Conservation (phyloP, 2,797 vertebrate genomes). For the Cryptoprocta ferox region DNA sequence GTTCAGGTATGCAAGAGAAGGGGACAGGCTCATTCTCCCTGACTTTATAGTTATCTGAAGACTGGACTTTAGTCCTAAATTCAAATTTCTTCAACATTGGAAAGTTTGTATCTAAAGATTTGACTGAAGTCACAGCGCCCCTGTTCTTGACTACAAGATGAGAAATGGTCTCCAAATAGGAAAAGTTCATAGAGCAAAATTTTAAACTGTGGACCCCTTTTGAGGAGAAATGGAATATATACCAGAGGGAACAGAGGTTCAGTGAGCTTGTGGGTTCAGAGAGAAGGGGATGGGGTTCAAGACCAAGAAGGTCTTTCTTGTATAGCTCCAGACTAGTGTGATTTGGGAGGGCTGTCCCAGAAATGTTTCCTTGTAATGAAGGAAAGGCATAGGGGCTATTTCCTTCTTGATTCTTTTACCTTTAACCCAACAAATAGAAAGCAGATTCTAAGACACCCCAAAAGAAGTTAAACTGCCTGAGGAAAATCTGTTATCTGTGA, state of each 20-base stretch:
- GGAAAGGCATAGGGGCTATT: background rate
- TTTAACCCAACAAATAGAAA: background rate
- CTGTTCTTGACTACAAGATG: background rate
- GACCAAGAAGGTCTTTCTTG: background rate
- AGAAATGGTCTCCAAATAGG: background rate
- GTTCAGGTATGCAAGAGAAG: background rate
- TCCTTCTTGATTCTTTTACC: background rate
- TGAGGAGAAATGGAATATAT: background rate
- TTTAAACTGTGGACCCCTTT: background rate
- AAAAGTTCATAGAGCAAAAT: background rate
- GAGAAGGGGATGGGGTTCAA: background rate
- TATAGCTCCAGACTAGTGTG: background rate
- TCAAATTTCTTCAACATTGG: background rate
- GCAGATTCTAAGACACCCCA: background rate
- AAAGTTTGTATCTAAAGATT: background rate
- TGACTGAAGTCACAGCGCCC: background rate
- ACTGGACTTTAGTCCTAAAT: background rate
- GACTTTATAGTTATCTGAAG: background rate
- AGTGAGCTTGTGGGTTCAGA: background rate
- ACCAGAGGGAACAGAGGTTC: background rate
- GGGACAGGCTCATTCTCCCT: background rate
- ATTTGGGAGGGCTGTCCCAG: background rate
- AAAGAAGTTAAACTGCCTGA: background rate
- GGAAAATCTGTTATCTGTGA: background rate
- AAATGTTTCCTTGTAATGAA: background rate